A percentile compares a stretch with the other conserved stretches of the same genome.
Evolutionary conservation across 2,888 invertebrate species (phyloP).

Genomic region (Oscheius onirici): DNA sequence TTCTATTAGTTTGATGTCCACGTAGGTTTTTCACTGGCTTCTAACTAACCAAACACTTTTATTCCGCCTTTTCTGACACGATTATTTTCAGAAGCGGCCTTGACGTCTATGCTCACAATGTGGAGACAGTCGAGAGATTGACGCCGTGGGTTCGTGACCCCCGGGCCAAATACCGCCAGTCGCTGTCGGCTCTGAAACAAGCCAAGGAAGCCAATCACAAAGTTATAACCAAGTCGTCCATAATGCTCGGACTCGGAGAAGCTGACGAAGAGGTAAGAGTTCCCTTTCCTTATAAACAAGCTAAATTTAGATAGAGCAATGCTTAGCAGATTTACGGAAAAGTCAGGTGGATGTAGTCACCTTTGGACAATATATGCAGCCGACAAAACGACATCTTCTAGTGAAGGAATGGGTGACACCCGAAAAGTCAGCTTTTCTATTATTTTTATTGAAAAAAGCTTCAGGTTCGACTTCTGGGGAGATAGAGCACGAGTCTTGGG

Average conservation of each 20-base stretch:
- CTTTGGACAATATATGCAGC: slow-evolving; percentile 99
- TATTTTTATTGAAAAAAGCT: neutral
- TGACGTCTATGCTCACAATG: slow-evolving; percentile 35
- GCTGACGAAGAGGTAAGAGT: slow-evolving; percentile 82
- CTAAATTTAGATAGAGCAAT: slow-evolving; percentile 43
- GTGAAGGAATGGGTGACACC: slow-evolving; percentile 90
- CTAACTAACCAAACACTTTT: neutral
- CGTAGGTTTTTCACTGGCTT: slow-evolving; percentile 50
- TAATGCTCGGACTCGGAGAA: slow-evolving; percentile 95
- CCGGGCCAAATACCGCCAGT: slow-evolving; percentile 90
- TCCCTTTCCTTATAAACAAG: neutral
- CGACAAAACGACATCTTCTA: slow-evolving; percentile 91
- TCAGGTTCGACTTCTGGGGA: slow-evolving; percentile 66
- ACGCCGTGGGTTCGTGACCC: slow-evolving; percentile 83
- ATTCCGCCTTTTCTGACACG: neutral
- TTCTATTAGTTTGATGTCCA: slow-evolving; percentile 75
- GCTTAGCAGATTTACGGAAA: slow-evolving; percentile 57
- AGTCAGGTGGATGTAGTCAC: slow-evolving; percentile 91
- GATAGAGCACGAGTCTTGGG: slow-evolving; percentile 79
- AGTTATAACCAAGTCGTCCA: slow-evolving; percentile 93
- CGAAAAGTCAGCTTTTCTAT: slow-evolving; percentile 78
- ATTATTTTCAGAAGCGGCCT: slow-evolving; percentile 30
- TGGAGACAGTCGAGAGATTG: slow-evolving; percentile 77
- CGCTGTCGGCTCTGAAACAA: slow-evolving; percentile 75
- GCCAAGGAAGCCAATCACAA: slow-evolving; percentile 82